phyloP scores from a whole-genome alignment of 2,888 invertebrate genomes.

The Callimorpha dominula region DNA sequence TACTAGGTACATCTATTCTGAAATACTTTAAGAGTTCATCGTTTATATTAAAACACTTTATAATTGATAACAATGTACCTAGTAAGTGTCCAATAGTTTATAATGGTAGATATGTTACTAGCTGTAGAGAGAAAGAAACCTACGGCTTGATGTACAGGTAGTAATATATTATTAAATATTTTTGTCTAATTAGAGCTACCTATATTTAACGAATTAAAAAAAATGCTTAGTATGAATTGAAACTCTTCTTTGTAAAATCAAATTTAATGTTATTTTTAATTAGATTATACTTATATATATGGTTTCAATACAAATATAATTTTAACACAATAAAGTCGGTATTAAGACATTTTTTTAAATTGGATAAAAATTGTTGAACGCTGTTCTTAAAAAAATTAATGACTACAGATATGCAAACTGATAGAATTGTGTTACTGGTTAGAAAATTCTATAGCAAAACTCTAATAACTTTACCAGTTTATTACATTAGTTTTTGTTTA shows the following conservation, averaged over 20 bases:
- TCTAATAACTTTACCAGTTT: background rate
- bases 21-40: background rate
- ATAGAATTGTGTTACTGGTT: background rate
- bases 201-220: background rate
- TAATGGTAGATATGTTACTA: background rate
- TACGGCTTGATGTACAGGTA: background rate
- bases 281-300: background rate
- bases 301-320: background rate
- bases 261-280: background rate
- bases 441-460: background rate
- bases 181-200: background rate
- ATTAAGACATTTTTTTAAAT: background rate
- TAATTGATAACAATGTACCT: background rate
- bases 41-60: background rate
- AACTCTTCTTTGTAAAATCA: background rate
- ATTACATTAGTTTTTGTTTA: too few relatives aligned
- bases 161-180: background rate
- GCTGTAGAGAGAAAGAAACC: background rate
- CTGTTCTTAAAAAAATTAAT: background rate
- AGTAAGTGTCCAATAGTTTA: background rate
- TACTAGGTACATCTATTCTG: background rate
- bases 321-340: too few relatives aligned
- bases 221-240: background rate
- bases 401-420: background rate
- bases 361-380: background rate